Percentiles rank a stretch among this genome's conserved stretches.
phyloP scores from a whole-genome alignment of 1,140 invertebrate genomes.

The Drosophila persimilis region DNA sequence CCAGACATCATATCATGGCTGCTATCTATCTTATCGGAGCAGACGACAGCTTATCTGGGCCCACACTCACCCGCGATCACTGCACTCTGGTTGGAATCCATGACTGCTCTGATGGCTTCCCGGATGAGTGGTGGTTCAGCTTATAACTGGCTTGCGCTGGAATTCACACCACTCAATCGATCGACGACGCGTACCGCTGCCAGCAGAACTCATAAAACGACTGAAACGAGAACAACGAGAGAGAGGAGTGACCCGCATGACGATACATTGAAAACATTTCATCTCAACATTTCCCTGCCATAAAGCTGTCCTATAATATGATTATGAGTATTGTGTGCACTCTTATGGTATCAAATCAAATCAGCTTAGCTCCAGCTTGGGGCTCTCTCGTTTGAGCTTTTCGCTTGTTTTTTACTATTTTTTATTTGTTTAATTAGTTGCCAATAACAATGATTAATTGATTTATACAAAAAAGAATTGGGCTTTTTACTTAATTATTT shows the following conservation, averaged over 20 bases:
- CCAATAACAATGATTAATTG: constrained; percentile 73
- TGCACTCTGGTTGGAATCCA: constrained; percentile 40
- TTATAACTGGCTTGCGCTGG: constrained; percentile 60
- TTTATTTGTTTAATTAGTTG: constrained; percentile 37
- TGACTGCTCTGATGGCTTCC: constrained; percentile 14
- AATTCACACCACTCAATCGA: constrained; percentile 41
- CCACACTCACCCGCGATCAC: constrained; percentile 37
- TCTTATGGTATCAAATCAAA: background rate
- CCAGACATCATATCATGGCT: background rate
- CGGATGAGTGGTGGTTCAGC: constrained; percentile 8
- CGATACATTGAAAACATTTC: background rate
- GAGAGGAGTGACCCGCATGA: constrained; percentile 20
- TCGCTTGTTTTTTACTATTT: constrained; percentile 11
- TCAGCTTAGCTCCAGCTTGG: constrained; percentile 10
- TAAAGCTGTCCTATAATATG: constrained; percentile 17
- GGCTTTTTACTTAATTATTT: constrained; percentile 64
- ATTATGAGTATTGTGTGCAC: background rate
- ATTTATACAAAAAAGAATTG: constrained; percentile 68
- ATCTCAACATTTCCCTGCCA: constrained; percentile 13
- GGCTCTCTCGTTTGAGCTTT: constrained; percentile 4
- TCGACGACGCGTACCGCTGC: constrained; percentile 1
- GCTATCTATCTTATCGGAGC: constrained; percentile 28
- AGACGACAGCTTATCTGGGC: constrained; percentile 8
- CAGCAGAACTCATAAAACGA: constrained; percentile 31
- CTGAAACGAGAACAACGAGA: constrained; percentile 30